Conservation (phyloP, 2,113 vertebrate species). For the Scatophagus argus region DNA sequence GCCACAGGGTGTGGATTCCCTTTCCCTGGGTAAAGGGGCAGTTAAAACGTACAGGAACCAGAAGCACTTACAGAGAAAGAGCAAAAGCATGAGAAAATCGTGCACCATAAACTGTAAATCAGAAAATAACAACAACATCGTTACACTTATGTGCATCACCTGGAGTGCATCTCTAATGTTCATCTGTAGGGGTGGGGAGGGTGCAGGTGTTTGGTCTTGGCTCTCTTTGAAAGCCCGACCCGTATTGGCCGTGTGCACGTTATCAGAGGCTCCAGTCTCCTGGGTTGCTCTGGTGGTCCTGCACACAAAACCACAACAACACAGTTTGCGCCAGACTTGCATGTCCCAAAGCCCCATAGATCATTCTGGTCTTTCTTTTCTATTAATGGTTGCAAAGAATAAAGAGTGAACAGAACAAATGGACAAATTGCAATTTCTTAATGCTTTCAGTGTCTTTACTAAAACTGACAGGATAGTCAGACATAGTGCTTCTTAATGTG, state of each 20-base stretch:
- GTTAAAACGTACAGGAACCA: neutral
- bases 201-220: slow-evolving; percentile 89
- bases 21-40: neutral
- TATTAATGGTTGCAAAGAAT: neutral
- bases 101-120: neutral
- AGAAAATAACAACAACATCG: neutral
- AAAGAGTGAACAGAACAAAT: neutral
- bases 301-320: slow-evolving; percentile 35
- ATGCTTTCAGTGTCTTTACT: slow-evolving; percentile 7
- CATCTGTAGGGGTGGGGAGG: slow-evolving; percentile 87
- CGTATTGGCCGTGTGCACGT: slow-evolving; percentile 91
- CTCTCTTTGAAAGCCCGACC: slow-evolving; percentile 92
- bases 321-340: neutral
- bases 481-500: no score
- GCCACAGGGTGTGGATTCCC: neutral
- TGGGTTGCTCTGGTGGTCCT: slow-evolving; percentile 80
- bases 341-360: neutral
- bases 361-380: neutral
- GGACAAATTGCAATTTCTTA: neutral
- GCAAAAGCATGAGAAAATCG: neutral
- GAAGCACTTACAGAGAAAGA: neutral
- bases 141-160: neutral
- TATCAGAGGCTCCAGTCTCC: slow-evolving; percentile 90
- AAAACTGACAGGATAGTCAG: no score
- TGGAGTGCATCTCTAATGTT: neutral